These are phyloP conservation scores for Watsonalla binaria DNA, from an alignment of 2,888 invertebrate species.

Conservation along the genomic window DNA sequence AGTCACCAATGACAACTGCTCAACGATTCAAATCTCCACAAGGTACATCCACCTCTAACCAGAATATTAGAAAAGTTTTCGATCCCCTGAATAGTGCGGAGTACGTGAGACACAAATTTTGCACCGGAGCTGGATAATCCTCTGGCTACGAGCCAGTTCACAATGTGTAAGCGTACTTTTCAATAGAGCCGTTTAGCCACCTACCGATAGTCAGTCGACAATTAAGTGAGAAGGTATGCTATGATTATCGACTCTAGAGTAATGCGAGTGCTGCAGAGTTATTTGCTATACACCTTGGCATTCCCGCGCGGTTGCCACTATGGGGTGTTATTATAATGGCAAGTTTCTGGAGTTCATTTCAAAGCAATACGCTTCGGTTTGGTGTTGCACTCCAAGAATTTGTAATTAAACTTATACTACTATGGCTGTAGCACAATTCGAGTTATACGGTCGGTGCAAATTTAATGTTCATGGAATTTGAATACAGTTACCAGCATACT, in stretches of 20 bases:
- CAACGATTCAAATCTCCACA: slow-evolving; percentile 45
- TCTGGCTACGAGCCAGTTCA: slow-evolving; percentile 68
- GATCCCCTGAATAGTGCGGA: slow-evolving; percentile 63
- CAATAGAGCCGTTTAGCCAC: slow-evolving; percentile 46
- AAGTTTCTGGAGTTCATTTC: not conserved
- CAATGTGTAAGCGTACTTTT: slow-evolving; percentile 65
- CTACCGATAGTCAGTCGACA: slow-evolving; percentile 23
- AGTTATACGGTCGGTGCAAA: no score
- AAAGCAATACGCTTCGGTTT: not conserved
- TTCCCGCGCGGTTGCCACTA: not conserved
- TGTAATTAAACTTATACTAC: not conserved
- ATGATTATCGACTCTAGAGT: slow-evolving; percentile 17
- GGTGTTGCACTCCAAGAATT: not conserved
- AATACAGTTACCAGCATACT: no score
- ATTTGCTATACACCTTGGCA: not conserved
- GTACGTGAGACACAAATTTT: slow-evolving; percentile 73
- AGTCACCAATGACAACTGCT: slow-evolving; percentile 9
- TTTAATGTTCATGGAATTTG: no score
- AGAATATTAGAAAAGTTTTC: slow-evolving; percentile 77
- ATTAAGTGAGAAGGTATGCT: slow-evolving; percentile 24
- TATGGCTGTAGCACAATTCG: not conserved
- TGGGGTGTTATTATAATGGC: not conserved
- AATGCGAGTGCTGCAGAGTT: not conserved
- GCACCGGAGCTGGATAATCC: slow-evolving; percentile 62
- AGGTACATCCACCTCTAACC: slow-evolving; percentile 53